Evolutionary conservation across 2,888 invertebrate genomes (phyloP).

Genomic region (Philereme vetulata): DNA sequence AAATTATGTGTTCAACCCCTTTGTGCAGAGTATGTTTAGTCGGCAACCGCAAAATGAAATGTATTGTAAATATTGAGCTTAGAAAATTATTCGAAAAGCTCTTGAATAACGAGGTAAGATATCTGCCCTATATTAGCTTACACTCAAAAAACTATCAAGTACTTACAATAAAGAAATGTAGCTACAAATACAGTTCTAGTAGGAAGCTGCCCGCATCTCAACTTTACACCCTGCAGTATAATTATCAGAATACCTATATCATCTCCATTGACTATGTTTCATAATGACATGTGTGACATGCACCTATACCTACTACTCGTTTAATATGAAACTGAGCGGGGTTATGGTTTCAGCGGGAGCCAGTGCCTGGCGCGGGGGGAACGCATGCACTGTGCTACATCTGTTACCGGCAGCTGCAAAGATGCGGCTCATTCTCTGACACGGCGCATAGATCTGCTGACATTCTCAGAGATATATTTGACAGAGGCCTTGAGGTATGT

Average conservation of each 20-base stretch:
- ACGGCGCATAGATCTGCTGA: constrained; percentile 5
- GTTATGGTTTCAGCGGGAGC: constrained; percentile 8
- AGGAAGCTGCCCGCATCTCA: no score
- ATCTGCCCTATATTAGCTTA: no score
- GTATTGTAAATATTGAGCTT: constrained; percentile 1
- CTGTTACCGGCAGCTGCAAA: constrained; percentile 10
- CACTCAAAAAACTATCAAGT: no score
- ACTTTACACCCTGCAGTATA: no score
- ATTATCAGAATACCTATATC: no score
- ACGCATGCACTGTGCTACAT: constrained; percentile 14
- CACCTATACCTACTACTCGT: no score
- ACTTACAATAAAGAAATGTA: no score
- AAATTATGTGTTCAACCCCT: background rate
- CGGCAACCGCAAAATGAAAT: constrained; percentile 3
- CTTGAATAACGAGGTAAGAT: background rate
- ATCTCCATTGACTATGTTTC: no score
- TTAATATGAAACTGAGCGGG: no score
- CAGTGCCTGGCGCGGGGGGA: constrained; percentile 5
- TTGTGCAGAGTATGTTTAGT: constrained; percentile 7
- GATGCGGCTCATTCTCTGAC: constrained; percentile 14
- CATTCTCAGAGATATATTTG: constrained; percentile 5
- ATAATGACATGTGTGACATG: no score
- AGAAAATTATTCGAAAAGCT: constrained; percentile 7
- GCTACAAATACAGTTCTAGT: no score
- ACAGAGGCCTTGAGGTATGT: constrained; percentile 12